Percentiles rank a stretch among this genome's conserved stretches.
phyloP scores from a whole-genome alignment of 2,113 vertebrate genomes.

The Craseonycteris thonglongyai region DNA sequence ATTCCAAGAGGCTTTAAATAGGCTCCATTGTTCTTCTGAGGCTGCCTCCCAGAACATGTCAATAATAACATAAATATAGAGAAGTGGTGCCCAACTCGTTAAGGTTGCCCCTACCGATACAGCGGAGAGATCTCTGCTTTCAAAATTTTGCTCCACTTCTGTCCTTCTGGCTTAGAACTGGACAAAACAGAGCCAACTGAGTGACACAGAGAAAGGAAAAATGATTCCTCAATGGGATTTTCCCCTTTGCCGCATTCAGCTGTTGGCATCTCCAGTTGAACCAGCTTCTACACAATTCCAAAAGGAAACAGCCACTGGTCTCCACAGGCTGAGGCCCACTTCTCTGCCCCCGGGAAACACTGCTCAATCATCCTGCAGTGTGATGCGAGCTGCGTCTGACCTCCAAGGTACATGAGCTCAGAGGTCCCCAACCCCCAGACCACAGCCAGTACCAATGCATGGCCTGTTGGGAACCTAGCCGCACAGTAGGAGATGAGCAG shows the following conservation, averaged over 20 bases:
- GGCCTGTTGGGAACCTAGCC: too few relatives aligned
- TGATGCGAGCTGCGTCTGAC: background rate
- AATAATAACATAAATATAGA: conserved; percentile 62
- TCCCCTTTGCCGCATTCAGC: background rate
- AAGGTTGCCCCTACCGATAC: conserved; percentile 10
- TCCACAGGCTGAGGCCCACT: background rate
- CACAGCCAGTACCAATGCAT: too few relatives aligned
- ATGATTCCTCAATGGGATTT: background rate
- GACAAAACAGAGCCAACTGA: background rate
- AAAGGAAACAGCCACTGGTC: background rate
- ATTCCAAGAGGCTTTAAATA: conserved; percentile 60
- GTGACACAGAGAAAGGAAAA: background rate
- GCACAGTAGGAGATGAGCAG: too few relatives aligned
- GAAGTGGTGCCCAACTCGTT: conserved; percentile 30
- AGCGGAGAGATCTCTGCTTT: conserved; percentile 5
- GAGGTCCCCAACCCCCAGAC: too few relatives aligned
- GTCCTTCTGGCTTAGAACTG: background rate
- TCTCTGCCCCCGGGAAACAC: background rate
- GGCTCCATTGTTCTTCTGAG: conserved; percentile 61
- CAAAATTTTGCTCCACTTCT: background rate
- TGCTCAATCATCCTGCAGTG: background rate
- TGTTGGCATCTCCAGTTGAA: background rate
- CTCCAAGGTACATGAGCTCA: too few relatives aligned
- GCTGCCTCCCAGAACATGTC: conserved; percentile 51
- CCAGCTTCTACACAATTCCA: background rate